These are phyloP conservation scores for Acrocyrtus sp. DNA, from an alignment of 2,888 invertebrate genomes.

Conservation along the genomic window DNA sequence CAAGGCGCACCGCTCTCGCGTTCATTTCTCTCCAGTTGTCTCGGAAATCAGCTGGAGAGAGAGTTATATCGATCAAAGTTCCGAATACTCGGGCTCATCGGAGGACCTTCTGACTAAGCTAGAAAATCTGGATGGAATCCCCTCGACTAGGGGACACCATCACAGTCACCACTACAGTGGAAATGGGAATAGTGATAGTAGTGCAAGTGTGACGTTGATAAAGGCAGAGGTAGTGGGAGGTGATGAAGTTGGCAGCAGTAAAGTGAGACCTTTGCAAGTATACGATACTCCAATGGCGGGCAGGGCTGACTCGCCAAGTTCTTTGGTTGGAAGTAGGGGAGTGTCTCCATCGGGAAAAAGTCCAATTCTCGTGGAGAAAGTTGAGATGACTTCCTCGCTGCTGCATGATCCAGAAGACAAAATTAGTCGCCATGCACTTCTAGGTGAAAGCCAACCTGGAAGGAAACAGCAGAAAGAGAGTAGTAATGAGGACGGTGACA, in stretches of 20 bases:
- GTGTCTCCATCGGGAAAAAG: constrained; percentile 27
- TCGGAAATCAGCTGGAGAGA: constrained; percentile 57
- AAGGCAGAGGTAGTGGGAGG: constrained; percentile 33
- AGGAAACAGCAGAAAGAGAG: constrained; percentile 34
- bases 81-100: constrained; percentile 57
- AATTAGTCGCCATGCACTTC: constrained; percentile 10
- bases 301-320: constrained; percentile 45
- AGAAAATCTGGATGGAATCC: constrained; percentile 35
- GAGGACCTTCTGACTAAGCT: constrained; percentile 55
- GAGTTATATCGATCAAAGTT: constrained; percentile 62
- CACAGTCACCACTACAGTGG: constrained; percentile 19
- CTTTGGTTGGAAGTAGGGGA: constrained; percentile 21
- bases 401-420: constrained; percentile 51
- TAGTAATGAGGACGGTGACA: constrained; percentile 41
- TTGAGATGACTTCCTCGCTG: constrained; percentile 57
- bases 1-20: constrained; percentile 56
- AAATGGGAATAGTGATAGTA: constrained; percentile 29
- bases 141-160: not conserved
- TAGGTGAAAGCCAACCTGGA: constrained; percentile 28
- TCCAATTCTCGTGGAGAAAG: constrained; percentile 57
- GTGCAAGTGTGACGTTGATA: constrained; percentile 39
- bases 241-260: constrained; percentile 37
- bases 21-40: constrained; percentile 62
- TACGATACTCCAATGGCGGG: constrained; percentile 48
- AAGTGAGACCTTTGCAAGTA: constrained; percentile 55